A percentile compares a stretch with the other conserved stretches of the same genome.
Evolutionary conservation across 2,113 vertebrate genomes (phyloP).

Genomic region (Crotophaga sulcirostris): DNA sequence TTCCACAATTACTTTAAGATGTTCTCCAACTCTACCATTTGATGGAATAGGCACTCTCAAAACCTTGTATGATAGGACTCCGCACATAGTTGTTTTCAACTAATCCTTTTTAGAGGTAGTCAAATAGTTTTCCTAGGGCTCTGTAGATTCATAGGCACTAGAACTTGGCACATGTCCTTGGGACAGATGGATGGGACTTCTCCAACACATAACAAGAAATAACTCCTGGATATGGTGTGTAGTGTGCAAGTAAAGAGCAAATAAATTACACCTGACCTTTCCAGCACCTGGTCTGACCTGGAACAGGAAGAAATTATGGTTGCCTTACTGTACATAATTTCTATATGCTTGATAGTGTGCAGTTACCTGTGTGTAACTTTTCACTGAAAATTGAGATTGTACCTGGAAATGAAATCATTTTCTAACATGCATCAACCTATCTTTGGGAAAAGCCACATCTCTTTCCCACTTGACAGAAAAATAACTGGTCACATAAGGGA

Average conservation of each 20-base stretch:
- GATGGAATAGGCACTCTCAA: background rate
- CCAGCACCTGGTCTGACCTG: background rate
- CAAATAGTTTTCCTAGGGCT: background rate
- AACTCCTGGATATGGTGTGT: background rate
- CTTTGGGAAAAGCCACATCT: background rate
- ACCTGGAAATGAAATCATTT: background rate
- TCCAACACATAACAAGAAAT: background rate
- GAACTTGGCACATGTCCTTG: background rate
- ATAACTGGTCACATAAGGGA: background rate
- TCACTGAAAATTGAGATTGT: background rate
- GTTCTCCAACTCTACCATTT: background rate
- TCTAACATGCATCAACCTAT: background rate
- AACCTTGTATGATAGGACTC: background rate
- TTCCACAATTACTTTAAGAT: background rate
- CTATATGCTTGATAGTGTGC: background rate
- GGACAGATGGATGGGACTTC: background rate
- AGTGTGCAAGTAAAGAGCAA: background rate
- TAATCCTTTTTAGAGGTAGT: background rate
- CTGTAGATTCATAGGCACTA: background rate
- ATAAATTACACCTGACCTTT: background rate
- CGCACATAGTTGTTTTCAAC: background rate
- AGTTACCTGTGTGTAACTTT: background rate
- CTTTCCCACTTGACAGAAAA: background rate
- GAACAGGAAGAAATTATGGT: background rate
- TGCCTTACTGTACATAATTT: background rate